Conservation (phyloP, 2,113 vertebrate species). For the Rhinoderma darwinii region DNA sequence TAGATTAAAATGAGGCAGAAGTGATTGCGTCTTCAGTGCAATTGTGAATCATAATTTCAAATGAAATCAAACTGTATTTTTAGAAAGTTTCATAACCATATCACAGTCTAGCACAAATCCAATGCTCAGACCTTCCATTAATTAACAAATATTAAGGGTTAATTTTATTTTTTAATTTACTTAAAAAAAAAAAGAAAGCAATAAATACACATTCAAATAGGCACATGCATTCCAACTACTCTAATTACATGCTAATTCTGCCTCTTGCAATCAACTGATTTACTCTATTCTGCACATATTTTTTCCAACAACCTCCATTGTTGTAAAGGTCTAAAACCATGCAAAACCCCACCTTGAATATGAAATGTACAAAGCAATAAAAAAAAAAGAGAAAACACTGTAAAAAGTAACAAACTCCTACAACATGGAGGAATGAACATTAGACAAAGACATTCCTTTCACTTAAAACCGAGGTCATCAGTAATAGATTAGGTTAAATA, state of each 20-base stretch:
- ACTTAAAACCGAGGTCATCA: conserved; percentile 9
- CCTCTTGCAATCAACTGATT: conserved; percentile 44
- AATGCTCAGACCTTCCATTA: background rate
- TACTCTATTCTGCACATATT: background rate
- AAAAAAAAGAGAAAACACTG: background rate
- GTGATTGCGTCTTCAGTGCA: conserved; percentile 23
- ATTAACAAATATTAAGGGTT: background rate
- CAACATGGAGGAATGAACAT: background rate
- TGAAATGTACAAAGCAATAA: background rate
- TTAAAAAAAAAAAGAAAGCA: background rate
- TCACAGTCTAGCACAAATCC: background rate
- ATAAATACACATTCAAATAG: background rate
- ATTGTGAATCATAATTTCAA: conserved; percentile 30
- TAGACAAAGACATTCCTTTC: background rate
- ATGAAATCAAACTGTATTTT: conserved; percentile 33
- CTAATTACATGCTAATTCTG: conserved; percentile 41
- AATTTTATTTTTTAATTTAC: background rate
- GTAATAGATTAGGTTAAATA: conserved; percentile 49
- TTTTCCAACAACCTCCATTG: background rate
- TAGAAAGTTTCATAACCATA: background rate
- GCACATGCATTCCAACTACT: background rate
- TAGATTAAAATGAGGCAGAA: conserved; percentile 37
- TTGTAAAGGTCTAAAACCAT: conserved; percentile 2
- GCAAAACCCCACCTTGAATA: background rate
- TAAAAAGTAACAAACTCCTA: background rate